Evolutionary conservation across 2,113 vertebrate genomes (phyloP).

Genomic region (Prietella phreatophila): DNA sequence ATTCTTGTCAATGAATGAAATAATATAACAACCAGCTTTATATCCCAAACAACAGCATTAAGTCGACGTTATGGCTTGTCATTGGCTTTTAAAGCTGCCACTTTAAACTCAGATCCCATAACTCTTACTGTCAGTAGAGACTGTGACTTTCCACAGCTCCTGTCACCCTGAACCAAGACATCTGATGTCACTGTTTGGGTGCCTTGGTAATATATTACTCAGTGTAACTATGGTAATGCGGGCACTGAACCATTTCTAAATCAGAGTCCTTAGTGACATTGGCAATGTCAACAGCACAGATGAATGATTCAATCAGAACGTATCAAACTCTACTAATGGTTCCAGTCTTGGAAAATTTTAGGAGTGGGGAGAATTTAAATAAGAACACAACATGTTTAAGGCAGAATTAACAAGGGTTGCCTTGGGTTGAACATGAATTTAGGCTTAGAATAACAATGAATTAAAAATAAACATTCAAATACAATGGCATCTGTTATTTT

Average conservation of each 20-base stretch:
- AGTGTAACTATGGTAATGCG: conserved; percentile 28
- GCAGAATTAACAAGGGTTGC: background rate
- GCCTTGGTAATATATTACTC: conserved; percentile 46
- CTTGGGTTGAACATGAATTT: background rate
- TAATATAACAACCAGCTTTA: conserved; percentile 41
- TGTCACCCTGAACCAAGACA: conserved; percentile 37
- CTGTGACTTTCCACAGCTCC: conserved; percentile 46
- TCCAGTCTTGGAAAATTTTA: conserved; percentile 3
- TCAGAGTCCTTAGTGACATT: conserved; percentile 33
- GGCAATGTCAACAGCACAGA: conserved; percentile 46
- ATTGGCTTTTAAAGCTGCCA: conserved; percentile 28
- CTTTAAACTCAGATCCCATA: conserved; percentile 43
- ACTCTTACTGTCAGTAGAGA: conserved; percentile 35
- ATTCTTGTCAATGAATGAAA: conserved; percentile 46
- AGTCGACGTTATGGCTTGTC: conserved; percentile 37
- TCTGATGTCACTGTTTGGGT: conserved; percentile 43
- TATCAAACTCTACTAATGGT: conserved; percentile 38
- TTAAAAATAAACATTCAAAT: background rate
- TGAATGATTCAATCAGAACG: conserved; percentile 40
- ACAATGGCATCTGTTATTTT: background rate
- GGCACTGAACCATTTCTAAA: conserved; percentile 41
- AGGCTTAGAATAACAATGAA: background rate
- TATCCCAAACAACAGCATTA: conserved; percentile 42
- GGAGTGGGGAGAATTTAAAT: conserved; percentile 9
- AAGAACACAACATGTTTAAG: background rate